Evolutionary conservation across 2,113 vertebrate genomes (phyloP), one percentile per base, ranked within the genome.

Genomic region (Etia nguti): DNA sequence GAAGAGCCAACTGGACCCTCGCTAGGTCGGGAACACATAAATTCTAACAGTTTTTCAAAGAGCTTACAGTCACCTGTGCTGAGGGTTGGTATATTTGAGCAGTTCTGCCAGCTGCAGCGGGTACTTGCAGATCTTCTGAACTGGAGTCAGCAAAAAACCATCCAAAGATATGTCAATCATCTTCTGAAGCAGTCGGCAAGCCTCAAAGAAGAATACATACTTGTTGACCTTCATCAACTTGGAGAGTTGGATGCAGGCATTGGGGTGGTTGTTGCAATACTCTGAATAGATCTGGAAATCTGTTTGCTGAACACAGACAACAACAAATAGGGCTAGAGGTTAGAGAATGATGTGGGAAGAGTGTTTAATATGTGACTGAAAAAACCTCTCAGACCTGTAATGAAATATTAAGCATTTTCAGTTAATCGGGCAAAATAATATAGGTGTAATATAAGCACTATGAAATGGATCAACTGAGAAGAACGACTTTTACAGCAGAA

Each of bases 101-200:
- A 99, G 96, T 85, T 99, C 98, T 0, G 98, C 98, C 92, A 99
- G 96, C 70, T 99, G 98, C 82, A 99, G 95, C 0, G 98, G 98
- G 36, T 99, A 99, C 91, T 99, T 99, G 97, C 98, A 99, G 96
- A 99, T 99, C 93, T 99, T 99, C 96, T 99, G 98, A 79, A 99
- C 98, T 0, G 98, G 98, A 0, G 98, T 99, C 86, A 99, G 97
- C 92, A 99, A 94, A 93, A 99, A 99, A 10, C 98, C 98, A 0
- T 99, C 98, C 90, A 99, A 89, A 3, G 98, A 99, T 90, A 99
- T 99, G 95, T 98, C 97, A 0, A 99, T 99, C 98, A 99, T 99
- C 91, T 97, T 98, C 93, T 98, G 98, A 22, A 99, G 97, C 89
- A 99, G 95, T 8, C 98, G 96, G 89, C 98, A 99, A 18, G 98